Conservation (phyloP, 1,140 invertebrate genomes). For the Penaeus chinensis region DNA sequence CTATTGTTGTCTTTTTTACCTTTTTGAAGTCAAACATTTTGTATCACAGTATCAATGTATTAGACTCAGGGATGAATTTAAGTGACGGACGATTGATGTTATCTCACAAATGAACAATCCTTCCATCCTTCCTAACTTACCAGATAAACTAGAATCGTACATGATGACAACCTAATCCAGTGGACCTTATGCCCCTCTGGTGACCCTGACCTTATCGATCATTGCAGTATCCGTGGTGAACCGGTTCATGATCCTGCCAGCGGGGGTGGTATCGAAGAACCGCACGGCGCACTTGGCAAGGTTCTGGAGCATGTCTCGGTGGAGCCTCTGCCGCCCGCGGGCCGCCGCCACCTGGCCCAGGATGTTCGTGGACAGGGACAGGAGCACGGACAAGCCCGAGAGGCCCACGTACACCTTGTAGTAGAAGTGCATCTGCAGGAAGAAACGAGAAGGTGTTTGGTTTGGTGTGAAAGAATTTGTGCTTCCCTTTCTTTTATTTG, state of each 20-base stretch:
- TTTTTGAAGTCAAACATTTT: too few relatives aligned
- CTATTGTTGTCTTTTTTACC: too few relatives aligned
- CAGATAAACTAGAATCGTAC: too few relatives aligned
- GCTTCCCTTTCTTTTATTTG: too few relatives aligned
- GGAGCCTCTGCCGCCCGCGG: constrained; percentile 74
- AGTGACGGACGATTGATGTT: too few relatives aligned
- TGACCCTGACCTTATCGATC: constrained; percentile 75
- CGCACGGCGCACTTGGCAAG: constrained; percentile 75
- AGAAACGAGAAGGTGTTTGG: not conserved
- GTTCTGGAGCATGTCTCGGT: constrained; percentile 74
- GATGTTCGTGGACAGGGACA: constrained; percentile 72
- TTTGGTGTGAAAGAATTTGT: not conserved
- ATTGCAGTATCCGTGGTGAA: constrained; percentile 72
- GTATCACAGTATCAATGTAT: too few relatives aligned
- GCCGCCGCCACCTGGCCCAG: constrained; percentile 66
- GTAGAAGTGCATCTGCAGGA: constrained; percentile 68
- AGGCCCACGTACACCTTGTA: constrained; percentile 73
- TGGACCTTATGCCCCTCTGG: not conserved
- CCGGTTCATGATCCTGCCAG: constrained; percentile 72
- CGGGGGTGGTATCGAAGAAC: constrained; percentile 76
- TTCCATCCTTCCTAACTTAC: too few relatives aligned
- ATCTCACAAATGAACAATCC: too few relatives aligned
- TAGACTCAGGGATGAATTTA: too few relatives aligned
- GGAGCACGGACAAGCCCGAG: constrained; percentile 72
- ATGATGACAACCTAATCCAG: not conserved